These are phyloP conservation scores for Hybognathus amarus DNA, from an alignment of 2,797 vertebrate species.

Conservation along the genomic window DNA sequence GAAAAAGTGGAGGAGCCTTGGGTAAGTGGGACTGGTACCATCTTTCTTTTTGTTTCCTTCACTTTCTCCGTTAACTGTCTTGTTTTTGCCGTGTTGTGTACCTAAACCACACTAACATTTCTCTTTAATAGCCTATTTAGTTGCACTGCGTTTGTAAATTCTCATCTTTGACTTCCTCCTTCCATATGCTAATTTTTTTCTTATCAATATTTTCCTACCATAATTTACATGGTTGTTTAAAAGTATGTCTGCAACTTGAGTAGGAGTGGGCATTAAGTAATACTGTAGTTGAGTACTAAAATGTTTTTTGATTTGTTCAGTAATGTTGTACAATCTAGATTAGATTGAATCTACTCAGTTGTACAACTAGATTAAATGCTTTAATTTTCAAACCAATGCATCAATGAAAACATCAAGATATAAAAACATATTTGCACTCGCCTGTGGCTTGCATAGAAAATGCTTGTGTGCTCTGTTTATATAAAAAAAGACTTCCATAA, in stretches of 20 bases:
- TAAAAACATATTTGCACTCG: background rate
- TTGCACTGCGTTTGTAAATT: background rate
- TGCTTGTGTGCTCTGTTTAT: background rate
- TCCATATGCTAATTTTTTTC: background rate
- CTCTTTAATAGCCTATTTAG: background rate
- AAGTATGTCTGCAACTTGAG: constrained; percentile 12
- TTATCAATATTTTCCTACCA: background rate
- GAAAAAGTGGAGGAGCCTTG: constrained; percentile 92
- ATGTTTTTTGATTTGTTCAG: background rate
- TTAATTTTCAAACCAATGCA: background rate
- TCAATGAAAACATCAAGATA: background rate
- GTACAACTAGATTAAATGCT: no score
- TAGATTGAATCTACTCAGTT: no score
- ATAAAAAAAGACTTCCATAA: background rate
- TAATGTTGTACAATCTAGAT: background rate
- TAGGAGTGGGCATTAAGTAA: constrained; percentile 2
- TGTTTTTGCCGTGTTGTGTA: constrained; percentile 12
- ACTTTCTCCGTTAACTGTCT: constrained; percentile 2
- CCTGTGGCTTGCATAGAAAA: background rate
- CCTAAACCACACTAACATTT: constrained; percentile 6
- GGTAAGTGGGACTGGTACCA: constrained; percentile 81
- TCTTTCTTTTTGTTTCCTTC: constrained; percentile 54
- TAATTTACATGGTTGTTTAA: constrained; percentile 10
- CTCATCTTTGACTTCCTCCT: background rate
- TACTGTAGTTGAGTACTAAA: background rate